Evolutionary conservation across 2,888 invertebrate species (phyloP).

Genomic region (Dryobotodes eremita): DNA sequence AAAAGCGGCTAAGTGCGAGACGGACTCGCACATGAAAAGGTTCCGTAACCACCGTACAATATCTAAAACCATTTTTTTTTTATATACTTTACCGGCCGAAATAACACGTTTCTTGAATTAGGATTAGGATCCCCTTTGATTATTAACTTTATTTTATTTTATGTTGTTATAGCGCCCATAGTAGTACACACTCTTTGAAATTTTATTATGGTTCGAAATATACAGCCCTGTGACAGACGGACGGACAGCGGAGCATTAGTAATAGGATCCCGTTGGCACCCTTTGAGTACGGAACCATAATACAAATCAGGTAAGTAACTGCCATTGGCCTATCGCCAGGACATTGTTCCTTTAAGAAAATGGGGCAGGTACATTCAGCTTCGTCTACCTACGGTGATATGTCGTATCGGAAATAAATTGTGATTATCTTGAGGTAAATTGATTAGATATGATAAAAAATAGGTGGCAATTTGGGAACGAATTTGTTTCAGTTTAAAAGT

Average conservation of each 20-base stretch:
- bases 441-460: no score
- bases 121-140: background rate
- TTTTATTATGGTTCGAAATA: background rate
- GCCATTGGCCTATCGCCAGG: conserved; percentile 40
- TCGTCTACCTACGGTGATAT: no score
- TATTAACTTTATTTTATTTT: background rate
- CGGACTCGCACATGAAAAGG: no score
- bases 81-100: background rate
- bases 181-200: background rate
- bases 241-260: background rate
- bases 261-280: no score
- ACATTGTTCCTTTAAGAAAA: conserved; percentile 20
- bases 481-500: no score
- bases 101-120: background rate
- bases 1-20: background rate
- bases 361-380: no score
- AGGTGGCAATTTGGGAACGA: no score
- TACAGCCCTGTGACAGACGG: background rate
- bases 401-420: no score
- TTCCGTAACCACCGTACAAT: background rate
- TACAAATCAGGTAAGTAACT: conserved; percentile 11
- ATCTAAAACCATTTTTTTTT: background rate
- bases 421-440: no score
- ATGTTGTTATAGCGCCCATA: background rate
- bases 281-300: background rate